A percentile compares a stretch with the other conserved stretches of the same genome.
Conservation (phyloP, 2,797 vertebrate species). For the Cuniculus paca region DNA sequence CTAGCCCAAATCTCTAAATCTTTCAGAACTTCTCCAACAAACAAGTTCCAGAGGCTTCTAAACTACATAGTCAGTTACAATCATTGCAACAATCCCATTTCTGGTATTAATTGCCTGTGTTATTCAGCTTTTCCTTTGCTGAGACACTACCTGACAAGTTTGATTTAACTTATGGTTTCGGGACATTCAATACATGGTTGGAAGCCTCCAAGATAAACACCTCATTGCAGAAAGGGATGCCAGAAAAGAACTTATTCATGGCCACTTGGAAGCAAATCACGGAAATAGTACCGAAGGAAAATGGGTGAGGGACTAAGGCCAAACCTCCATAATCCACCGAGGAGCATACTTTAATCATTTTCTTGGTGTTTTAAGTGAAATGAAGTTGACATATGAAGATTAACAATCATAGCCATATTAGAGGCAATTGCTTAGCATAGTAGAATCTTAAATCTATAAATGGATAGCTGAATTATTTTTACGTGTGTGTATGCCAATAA, state of each 20-base stretch:
- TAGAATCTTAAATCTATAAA: slow-evolving; percentile 2
- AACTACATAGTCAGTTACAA: neutral
- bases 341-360: neutral
- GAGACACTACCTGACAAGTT: neutral
- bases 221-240: neutral
- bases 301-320: neutral
- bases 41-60: neutral
- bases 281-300: neutral
- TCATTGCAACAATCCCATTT: neutral
- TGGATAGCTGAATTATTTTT: neutral
- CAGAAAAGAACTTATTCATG: neutral
- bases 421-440: neutral
- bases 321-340: neutral
- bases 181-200: neutral
- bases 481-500: neutral
- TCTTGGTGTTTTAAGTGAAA: neutral
- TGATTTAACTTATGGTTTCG: neutral
- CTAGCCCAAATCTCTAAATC: neutral
- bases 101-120: neutral
- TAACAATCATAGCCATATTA: neutral
- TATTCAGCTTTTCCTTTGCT: neutral
- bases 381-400: neutral
- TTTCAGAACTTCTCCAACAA: neutral
- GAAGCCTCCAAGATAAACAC: neutral
- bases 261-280: neutral